Conservation (phyloP, 2,797 vertebrate species). For the Hoplostethus mediterraneus region DNA sequence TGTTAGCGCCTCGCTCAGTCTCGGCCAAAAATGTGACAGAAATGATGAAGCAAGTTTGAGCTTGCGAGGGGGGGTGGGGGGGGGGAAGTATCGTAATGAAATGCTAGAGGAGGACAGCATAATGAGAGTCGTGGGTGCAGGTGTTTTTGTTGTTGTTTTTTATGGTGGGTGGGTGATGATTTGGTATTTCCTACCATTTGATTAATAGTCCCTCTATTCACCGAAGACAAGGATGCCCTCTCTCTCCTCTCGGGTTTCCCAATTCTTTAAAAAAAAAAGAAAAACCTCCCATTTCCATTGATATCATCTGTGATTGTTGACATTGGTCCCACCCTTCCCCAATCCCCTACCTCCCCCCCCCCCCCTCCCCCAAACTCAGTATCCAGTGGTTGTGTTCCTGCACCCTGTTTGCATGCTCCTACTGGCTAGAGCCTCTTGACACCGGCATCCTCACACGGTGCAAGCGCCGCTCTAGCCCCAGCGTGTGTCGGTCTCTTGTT, state of each 20-base stretch:
- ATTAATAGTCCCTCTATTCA: conserved; percentile 56
- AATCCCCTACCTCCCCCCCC: conserved; percentile 11
- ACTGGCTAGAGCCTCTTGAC: conserved; percentile 54
- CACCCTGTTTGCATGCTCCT: conserved; percentile 74
- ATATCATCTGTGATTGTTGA: conserved; percentile 65
- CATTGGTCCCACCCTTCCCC: conserved; percentile 48
- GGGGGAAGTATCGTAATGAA: conserved; percentile 3
- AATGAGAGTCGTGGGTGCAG: not conserved
- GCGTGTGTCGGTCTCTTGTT: conserved; percentile 60
- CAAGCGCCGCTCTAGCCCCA: conserved; percentile 66
- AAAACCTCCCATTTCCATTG: conserved; percentile 70
- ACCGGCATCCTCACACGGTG: conserved; percentile 55
- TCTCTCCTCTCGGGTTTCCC: conserved; percentile 64
- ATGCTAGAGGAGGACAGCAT: conserved; percentile 23
- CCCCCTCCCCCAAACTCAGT: conserved; percentile 41
- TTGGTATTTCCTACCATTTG: not conserved
- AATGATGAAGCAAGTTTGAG: conserved; percentile 36
- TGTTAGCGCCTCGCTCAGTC: conserved; percentile 15
- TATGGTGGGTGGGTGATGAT: not conserved
- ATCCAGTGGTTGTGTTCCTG: conserved; percentile 63
- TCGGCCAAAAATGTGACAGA: conserved; percentile 34
- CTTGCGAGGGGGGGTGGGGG: not conserved
- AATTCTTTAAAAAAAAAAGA: conserved; percentile 66
- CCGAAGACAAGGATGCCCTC: conserved; percentile 39
- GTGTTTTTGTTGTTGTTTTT: not conserved